These are phyloP conservation scores for Bufo gargarizans DNA, from an alignment of 2,113 vertebrate genomes.

Conservation along the genomic window DNA sequence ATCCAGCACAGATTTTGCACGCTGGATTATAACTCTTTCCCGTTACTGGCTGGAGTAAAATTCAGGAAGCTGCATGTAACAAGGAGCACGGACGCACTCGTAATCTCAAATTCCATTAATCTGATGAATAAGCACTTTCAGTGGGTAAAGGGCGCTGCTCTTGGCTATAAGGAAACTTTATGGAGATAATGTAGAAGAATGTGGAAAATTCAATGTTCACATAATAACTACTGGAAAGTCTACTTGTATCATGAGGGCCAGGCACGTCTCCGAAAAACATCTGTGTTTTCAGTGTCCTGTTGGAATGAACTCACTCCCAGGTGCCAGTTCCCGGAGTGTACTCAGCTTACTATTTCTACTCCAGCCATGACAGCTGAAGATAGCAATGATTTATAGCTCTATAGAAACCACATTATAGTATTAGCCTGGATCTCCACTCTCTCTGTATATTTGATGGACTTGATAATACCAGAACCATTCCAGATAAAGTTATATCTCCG, in stretches of 20 bases:
- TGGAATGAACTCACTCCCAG: conserved; percentile 46
- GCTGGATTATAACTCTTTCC: too few species aligned
- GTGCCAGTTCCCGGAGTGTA: conserved; percentile 25
- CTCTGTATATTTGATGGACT: neutral
- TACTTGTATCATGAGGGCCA: conserved; percentile 20
- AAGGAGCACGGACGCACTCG: neutral
- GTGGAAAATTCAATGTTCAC: conserved; percentile 32
- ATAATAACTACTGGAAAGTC: conserved; percentile 37
- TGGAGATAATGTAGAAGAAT: conserved; percentile 6
- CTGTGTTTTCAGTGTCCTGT: conserved; percentile 30
- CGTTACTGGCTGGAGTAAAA: neutral
- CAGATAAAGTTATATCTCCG: neutral
- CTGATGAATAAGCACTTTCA: conserved; percentile 21
- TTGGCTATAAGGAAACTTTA: conserved; percentile 13
- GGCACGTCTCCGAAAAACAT: conserved; percentile 35
- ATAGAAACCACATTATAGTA: neutral
- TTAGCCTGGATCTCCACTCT: neutral
- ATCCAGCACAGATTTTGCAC: too few species aligned
- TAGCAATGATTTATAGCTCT: conserved; percentile 3
- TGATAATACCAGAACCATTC: neutral
- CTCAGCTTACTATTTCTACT: conserved; percentile 14
- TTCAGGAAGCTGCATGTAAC: neutral
- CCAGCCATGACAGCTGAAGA: conserved; percentile 1
- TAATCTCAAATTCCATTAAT: neutral
- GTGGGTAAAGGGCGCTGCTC: neutral